These are phyloP conservation scores for Lepidocyrtoides sp. DNA, from an alignment of 2,888 invertebrate genomes.

Conservation along the genomic window DNA sequence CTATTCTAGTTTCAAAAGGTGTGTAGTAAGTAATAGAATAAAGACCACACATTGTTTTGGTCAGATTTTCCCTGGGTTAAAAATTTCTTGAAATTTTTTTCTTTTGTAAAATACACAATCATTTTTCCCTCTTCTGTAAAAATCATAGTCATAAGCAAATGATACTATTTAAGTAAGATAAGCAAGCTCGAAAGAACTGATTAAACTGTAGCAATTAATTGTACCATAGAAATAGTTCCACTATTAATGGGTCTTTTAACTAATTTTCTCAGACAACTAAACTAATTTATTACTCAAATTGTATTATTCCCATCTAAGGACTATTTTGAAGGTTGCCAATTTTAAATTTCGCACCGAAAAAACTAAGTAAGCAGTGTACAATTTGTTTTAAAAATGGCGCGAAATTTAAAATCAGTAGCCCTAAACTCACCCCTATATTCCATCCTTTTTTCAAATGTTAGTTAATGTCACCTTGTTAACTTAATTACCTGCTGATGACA, in stretches of 20 bases:
- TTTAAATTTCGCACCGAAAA: no score
- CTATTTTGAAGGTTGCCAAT: no score
- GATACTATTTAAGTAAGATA: not conserved
- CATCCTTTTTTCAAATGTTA: not conserved
- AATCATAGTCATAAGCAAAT: not conserved
- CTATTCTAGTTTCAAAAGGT: not conserved
- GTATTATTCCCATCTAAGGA: no score
- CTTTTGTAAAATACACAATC: not conserved
- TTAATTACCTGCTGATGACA: conserved; percentile 25
- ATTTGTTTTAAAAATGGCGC: no score
- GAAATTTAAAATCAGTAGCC: no score
- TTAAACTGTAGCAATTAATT: conserved; percentile 25
- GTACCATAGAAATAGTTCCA: not conserved
- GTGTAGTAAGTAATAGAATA: not conserved
- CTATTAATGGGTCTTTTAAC: not conserved
- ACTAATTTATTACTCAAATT: no score
- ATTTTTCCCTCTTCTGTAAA: not conserved
- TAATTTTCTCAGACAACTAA: conserved; percentile 8
- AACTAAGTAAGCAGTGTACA: no score
- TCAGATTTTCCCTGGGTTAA: not conserved
- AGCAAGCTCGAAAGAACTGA: conserved; percentile 55
- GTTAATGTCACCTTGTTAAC: not conserved
- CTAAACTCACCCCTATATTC: no score
- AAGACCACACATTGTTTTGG: not conserved
- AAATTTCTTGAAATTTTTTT: not conserved